Percentiles rank a stretch among this genome's conserved stretches.
Evolutionary conservation across 2,888 invertebrate genomes (phyloP).

Genomic region (Dromius quadrimaculatus): DNA sequence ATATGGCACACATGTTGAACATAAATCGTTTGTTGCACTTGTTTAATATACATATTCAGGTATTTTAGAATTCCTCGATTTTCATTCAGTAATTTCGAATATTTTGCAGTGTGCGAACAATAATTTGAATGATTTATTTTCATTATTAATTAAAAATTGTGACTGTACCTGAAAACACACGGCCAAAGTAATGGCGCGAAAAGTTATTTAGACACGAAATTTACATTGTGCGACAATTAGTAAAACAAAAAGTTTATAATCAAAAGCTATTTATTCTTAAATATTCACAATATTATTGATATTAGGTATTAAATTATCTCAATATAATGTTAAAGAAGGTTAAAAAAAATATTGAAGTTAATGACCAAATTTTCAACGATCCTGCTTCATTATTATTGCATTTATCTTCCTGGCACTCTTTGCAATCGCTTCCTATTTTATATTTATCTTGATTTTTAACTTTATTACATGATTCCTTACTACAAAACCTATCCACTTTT

Average conservation of each 20-base stretch:
- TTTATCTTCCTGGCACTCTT: not conserved
- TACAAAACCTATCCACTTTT: slow-evolving; percentile 18
- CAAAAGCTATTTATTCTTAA: too few relatives aligned
- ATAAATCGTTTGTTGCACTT: not conserved
- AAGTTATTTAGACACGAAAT: too few relatives aligned
- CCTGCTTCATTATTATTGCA: not conserved
- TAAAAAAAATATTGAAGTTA: not conserved
- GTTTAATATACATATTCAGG: not conserved
- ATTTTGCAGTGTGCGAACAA: too few relatives aligned
- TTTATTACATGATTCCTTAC: not conserved
- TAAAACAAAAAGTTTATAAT: too few relatives aligned
- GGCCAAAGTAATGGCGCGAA: too few relatives aligned
- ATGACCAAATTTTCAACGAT: not conserved
- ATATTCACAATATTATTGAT: too few relatives aligned
- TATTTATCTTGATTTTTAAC: not conserved
- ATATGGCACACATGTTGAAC: slow-evolving; percentile 5
- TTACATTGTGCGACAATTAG: too few relatives aligned
- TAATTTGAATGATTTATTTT: too few relatives aligned
- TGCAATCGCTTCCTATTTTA: not conserved
- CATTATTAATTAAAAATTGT: too few relatives aligned
- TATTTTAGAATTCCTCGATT: too few relatives aligned
- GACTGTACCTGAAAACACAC: too few relatives aligned
- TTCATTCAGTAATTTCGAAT: too few relatives aligned
- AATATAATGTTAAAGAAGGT: not conserved
- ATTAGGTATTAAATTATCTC: not conserved